Evolutionary conservation across 64 coral and sea anemone genomes (phyloP).

Genomic region (Porites lutea): DNA sequence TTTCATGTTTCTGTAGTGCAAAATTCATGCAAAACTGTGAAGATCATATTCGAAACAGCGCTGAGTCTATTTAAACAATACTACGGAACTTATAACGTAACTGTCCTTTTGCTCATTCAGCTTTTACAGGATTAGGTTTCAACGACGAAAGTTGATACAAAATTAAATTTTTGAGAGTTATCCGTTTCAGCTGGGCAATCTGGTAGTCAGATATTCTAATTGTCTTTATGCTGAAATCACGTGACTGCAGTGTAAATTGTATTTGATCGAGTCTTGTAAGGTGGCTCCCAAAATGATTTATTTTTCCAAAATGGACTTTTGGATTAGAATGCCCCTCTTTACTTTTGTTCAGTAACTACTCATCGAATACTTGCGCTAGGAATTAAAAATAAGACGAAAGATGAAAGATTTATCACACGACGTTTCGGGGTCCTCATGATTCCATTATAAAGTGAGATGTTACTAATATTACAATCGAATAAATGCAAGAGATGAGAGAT

Average conservation of each 20-base stretch:
- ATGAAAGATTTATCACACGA: too few species aligned
- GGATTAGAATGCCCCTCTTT: too few species aligned
- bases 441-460: too few species aligned
- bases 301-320: too few species aligned
- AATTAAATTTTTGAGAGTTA: slow-evolving; percentile 1
- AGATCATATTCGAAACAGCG: not conserved
- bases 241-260: not conserved
- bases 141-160: not conserved
- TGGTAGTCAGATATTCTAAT: slow-evolving; percentile 12
- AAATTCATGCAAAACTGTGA: not conserved
- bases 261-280: not conserved
- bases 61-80: not conserved
- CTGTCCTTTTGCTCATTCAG: not conserved
- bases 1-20: too few species aligned
- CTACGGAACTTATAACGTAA: not conserved
- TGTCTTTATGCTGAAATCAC: slow-evolving; percentile 7
- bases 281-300: too few species aligned
- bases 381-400: too few species aligned
- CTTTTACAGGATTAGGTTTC: slow-evolving; percentile 13
- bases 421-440: too few species aligned
- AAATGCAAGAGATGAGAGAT: too few species aligned
- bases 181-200: slow-evolving; percentile 42
- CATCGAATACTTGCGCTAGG: too few species aligned
- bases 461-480: too few species aligned
- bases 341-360: too few species aligned